These are phyloP conservation scores for Paracentrotus lividus DNA, from an alignment of 53 echinoderm and acorn worm species.

Conservation along the genomic window DNA sequence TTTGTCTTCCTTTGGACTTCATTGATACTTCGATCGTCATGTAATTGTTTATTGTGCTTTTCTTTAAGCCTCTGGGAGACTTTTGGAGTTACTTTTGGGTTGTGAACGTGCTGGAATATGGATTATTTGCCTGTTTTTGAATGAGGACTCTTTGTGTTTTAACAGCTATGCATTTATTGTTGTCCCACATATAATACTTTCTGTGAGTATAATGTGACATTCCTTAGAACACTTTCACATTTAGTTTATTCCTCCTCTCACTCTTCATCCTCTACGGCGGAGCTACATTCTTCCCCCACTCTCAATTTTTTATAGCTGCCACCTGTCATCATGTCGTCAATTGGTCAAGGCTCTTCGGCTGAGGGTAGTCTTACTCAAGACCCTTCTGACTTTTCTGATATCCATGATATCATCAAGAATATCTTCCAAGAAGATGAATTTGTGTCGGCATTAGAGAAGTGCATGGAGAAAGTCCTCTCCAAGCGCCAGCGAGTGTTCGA, in stretches of 20 bases:
- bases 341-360: neutral
- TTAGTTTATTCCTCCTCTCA: neutral
- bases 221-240: neutral
- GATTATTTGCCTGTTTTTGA: neutral
- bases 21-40: neutral
- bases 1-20: neutral
- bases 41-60: neutral
- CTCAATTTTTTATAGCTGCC: neutral
- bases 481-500: slow-evolving; percentile 15
- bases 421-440: slow-evolving; percentile 42
- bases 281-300: neutral
- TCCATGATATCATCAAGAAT: slow-evolving; percentile 17
- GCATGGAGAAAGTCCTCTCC: slow-evolving; percentile 43
- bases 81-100: too few species aligned
- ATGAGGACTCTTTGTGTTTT: neutral
- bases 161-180: neutral
- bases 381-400: neutral
- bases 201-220: neutral
- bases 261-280: neutral
- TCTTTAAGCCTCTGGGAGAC: too few species aligned
- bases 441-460: slow-evolving; percentile 43
- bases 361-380: neutral
- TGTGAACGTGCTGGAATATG: neutral
- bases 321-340: neutral
- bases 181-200: neutral